phyloP scores from a whole-genome alignment of 2,113 vertebrate species.

The Brachyhypopomus occidentalis region DNA sequence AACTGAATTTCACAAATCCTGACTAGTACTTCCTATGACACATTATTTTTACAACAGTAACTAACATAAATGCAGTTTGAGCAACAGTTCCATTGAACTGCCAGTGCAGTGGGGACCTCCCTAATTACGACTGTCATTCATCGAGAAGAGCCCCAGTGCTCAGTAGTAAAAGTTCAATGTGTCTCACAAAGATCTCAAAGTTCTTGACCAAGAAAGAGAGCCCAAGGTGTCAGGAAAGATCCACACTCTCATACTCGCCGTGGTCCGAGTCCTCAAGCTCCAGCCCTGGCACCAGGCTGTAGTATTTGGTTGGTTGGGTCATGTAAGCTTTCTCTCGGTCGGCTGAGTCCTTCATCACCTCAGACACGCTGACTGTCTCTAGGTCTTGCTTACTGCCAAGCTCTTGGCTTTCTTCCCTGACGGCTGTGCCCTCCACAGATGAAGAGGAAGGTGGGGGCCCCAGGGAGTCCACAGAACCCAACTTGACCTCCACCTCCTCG shows the following conservation, averaged over 20 bases:
- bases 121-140: background rate
- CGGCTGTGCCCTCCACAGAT: slow-evolving; percentile 43
- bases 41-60: background rate
- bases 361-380: slow-evolving; percentile 80
- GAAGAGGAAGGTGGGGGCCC: slow-evolving; percentile 35
- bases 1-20: background rate
- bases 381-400: slow-evolving; percentile 68
- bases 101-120: background rate
- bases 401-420: slow-evolving; percentile 43
- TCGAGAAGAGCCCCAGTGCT: background rate
- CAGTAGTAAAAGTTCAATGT: background rate
- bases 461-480: slow-evolving; percentile 73
- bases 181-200: background rate
- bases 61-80: background rate
- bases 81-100: background rate
- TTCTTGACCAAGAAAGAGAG: background rate
- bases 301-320: slow-evolving; percentile 84
- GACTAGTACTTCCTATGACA: background rate
- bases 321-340: slow-evolving; percentile 86
- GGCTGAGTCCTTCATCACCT: slow-evolving; percentile 86
- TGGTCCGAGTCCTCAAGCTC: slow-evolving; percentile 87
- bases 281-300: slow-evolving; percentile 85
- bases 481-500: slow-evolving; percentile 83
- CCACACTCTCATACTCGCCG: slow-evolving; percentile 81
- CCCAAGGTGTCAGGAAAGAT: slow-evolving; percentile 68